A percentile compares a stretch with the other conserved stretches of the same genome.
Conservation (phyloP, 2,797 vertebrate species). For the Capromys pilorides region DNA sequence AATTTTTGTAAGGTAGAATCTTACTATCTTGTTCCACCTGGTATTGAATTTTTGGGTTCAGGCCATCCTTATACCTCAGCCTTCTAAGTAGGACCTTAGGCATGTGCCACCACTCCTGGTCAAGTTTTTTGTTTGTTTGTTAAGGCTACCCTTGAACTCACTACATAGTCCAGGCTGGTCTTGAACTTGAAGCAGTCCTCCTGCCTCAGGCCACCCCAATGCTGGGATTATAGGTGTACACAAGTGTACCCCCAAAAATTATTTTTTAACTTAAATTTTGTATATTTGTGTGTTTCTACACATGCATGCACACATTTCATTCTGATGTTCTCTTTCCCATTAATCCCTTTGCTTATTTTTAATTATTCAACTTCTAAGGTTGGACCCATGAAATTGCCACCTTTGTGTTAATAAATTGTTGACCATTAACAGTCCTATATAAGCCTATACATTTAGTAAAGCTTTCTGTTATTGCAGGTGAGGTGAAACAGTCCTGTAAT, state of each 20-base stretch:
- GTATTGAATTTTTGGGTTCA: neutral
- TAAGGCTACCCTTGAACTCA: neutral
- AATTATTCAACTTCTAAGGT: conserved; percentile 35
- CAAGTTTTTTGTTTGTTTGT: neutral
- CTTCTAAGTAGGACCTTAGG: neutral
- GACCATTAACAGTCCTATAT: neutral
- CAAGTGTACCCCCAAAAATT: neutral
- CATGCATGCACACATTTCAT: neutral
- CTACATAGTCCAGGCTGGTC: neutral
- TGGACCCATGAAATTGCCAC: neutral
- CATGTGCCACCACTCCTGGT: neutral
- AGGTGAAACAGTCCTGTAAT: neutral
- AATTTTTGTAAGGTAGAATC: neutral
- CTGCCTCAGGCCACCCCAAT: neutral
- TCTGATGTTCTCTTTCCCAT: neutral
- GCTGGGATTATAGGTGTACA: neutral
- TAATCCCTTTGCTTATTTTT: conserved; percentile 53
- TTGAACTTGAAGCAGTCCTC: neutral
- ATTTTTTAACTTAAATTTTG: neutral
- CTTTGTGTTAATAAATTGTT: conserved; percentile 38
- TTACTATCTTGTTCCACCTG: neutral
- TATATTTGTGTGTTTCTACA: neutral
- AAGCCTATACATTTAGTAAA: conserved; percentile 19
- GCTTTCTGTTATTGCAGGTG: neutral
- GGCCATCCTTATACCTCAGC: neutral